A percentile compares a stretch with the other conserved stretches of the same genome.
These are phyloP conservation scores for Ectobius pallidus DNA, from an alignment of 2,888 invertebrate species.

Conservation along the genomic window DNA sequence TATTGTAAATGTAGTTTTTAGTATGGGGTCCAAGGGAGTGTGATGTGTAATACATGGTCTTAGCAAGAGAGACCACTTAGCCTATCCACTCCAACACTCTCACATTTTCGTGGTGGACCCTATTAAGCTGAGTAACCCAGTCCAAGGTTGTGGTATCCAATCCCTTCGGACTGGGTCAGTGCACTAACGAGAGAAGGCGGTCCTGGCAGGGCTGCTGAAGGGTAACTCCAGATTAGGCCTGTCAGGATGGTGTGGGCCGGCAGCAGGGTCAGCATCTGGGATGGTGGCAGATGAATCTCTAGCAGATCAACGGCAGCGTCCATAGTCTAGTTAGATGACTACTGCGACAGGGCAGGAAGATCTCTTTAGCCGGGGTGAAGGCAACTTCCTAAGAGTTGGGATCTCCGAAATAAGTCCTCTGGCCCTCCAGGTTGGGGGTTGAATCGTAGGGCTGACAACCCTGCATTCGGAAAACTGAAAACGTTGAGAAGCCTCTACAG, in stretches of 20 bases:
- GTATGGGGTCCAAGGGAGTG: no score
- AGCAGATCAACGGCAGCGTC: neutral
- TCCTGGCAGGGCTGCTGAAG: neutral
- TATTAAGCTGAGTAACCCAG: no score
- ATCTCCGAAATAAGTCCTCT: no score
- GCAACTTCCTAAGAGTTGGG: no score
- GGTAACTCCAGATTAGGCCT: neutral
- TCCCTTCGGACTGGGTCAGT: neutral
- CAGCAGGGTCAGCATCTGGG: no score
- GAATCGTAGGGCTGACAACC: neutral
- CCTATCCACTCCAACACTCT: neutral
- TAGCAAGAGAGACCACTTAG: no score
- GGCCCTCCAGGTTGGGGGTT: no score
- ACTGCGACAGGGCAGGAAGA: neutral
- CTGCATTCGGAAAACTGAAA: neutral
- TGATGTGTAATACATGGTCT: no score
- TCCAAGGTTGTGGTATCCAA: neutral
- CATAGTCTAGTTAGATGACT: neutral
- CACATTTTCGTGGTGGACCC: neutral
- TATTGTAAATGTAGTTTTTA: no score
- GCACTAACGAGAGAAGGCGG: neutral
- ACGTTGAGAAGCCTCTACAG: constrained; percentile 19
- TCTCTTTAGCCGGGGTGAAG: neutral
- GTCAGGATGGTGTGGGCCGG: neutral
- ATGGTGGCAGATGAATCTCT: no score